These are phyloP conservation scores for Gymnogyps californianus DNA, from an alignment of 2,113 vertebrate species.

Conservation along the genomic window DNA sequence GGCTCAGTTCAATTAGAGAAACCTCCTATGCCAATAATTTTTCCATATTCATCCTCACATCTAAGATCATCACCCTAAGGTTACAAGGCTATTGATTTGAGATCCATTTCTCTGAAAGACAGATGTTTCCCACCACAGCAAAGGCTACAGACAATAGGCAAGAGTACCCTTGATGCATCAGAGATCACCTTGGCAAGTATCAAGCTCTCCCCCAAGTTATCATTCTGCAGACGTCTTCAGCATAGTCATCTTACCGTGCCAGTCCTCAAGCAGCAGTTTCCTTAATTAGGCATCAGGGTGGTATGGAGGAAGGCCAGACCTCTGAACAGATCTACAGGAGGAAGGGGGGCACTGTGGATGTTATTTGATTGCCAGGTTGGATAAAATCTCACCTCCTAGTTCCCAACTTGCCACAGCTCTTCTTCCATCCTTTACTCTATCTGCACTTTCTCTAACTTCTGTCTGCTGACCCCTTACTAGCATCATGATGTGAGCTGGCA, in stretches of 20 bases:
- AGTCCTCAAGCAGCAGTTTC: background rate
- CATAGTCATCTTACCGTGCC: background rate
- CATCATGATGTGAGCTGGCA: background rate
- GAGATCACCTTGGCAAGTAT: background rate
- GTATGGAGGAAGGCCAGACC: background rate
- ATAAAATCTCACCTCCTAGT: background rate
- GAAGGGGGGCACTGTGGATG: background rate
- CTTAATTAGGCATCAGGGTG: background rate
- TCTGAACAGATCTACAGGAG: background rate
- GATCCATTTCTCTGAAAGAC: background rate
- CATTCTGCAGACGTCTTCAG: background rate
- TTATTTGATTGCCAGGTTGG: background rate
- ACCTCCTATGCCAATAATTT: background rate
- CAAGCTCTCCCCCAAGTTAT: background rate
- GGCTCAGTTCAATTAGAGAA: background rate
- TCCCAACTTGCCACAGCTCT: background rate
- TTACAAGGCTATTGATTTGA: conserved; percentile 22
- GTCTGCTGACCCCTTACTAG: background rate
- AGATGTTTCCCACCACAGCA: background rate
- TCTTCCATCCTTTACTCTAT: background rate
- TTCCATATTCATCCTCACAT: background rate
- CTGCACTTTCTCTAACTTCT: background rate
- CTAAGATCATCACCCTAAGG: background rate
- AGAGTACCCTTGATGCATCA: background rate
- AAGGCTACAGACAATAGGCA: background rate